Evolutionary conservation across 2,113 vertebrate species (phyloP), one percentile per base, ranked within the genome.

Genomic region (Brachypodius melanocephalos): DNA sequence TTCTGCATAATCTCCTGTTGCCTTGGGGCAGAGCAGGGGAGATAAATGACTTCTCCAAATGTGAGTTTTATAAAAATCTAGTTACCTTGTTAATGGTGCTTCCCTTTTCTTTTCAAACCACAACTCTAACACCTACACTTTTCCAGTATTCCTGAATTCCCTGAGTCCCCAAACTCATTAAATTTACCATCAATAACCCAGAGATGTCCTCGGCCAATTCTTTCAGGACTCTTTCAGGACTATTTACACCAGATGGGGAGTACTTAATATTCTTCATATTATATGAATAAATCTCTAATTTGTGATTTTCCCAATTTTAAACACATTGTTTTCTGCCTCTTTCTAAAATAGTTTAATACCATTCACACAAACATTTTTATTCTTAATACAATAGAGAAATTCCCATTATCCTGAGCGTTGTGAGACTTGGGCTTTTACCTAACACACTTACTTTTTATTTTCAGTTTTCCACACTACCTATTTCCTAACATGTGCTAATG

Each of bases 81-180:
- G 82, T 93, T 90, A 92, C 59, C 51, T 80, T 83, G 59, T 90
- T 95, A 94, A 94, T 92, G 88, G 90, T 48, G 92, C 95, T 94
- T 93, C 69, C 69, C 48, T 68, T 86, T 36, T 67, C 93, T 91
- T 89, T 90, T 86, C 90, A 95, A 90, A 84, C 68, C 73, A 58
- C 42, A 66, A 59, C 69, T 89, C 78, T 42, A 88, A 95, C 75
- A 91, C 71, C 88, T 80, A 82, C 1, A 1, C 20, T 85, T 14
- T 62, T 80, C 45, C 78, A 96, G 81, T 69, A 82, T 38, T 91
- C 46, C 76, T 51, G 29, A 93, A 97, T 63, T 97, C 96, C 92
- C 96, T 0, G 9, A 90, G 79, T 92, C 95, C 82, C 95, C 0
- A 2, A 48, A 93, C 79, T 97, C 94, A 97, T 95, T 97, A 97